Base-by-base conservation (phyloP, 2,888 invertebrate genomes). In the Argyresthia albistria region DNA sequence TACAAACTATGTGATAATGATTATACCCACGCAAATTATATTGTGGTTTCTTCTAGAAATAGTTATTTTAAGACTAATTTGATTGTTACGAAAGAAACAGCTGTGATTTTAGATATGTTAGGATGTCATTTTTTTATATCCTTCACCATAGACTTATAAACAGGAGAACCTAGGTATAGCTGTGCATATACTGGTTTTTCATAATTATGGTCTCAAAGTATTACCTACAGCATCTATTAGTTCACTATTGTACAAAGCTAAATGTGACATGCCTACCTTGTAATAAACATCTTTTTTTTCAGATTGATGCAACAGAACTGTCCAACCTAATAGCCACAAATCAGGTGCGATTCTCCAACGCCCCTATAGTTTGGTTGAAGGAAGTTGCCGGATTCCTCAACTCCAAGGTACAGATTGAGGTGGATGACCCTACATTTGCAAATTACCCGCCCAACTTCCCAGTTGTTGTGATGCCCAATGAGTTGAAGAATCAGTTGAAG, bases 291-390 rank as follows among this genome's bases (percentile, higher is more conserved):
- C 25, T 43, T 52, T 54, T 55, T 50, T 81, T 81, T 46, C 73
- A 93, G 92, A 90, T 94, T 61, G 89, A 91, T 57, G 69, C 83
- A 8, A 82, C 88, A 10, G 93, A 93, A 60, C 65, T 91, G 51
- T 72, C 76, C 2, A 76, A 64, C 35, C 69, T 84, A 47, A 80
- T 84, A 63, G 70, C 91, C 54, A 88, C 89, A 15, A 90, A 91
- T 50, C 91, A 91, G 70, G 64, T 87, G 2, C 88, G 90, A 55
- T 94, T 91, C 71, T 91, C 92, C 0, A 92, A 91, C 43, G 92
- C 92, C n/a, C 93, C 93, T 8, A 71, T 87, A 1, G 83, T 87
- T 9, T 87, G 94, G 93, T 67, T 95, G 35, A 92, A 93, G 67
- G 92, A 92, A 66, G 87, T 94, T 50, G 89, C 91, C 8, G 87